Percentiles rank a stretch among this genome's conserved stretches.
These are phyloP conservation scores for Hedychridium roseum DNA, from an alignment of 2,888 invertebrate genomes.

Conservation along the genomic window DNA sequence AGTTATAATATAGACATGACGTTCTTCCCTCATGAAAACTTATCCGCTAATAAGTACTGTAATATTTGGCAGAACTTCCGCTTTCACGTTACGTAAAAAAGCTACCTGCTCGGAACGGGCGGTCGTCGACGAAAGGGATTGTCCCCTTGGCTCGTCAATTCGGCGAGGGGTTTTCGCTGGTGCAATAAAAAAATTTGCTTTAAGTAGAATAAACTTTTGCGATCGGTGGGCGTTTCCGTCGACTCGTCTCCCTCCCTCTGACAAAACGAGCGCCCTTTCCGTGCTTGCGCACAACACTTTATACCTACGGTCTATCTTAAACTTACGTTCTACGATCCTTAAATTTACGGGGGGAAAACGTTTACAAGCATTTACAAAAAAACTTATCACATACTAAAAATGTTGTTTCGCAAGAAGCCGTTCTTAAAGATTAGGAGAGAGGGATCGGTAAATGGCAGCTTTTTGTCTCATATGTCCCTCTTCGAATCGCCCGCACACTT, in stretches of 20 bases:
- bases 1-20: slow-evolving; percentile 42
- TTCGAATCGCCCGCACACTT: no score
- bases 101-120: slow-evolving; percentile 56
- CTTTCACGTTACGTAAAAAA: slow-evolving; percentile 61
- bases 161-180: no score
- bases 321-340: slow-evolving; percentile 44
- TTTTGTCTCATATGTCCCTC: no score
- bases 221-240: no score
- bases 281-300: slow-evolving; percentile 42
- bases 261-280: slow-evolving; percentile 48
- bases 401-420: slow-evolving; percentile 53
- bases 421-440: slow-evolving; percentile 38
- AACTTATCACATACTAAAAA: slow-evolving; percentile 63
- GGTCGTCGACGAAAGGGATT: slow-evolving; percentile 36
- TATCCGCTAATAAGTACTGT: slow-evolving; percentile 60
- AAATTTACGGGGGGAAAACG: slow-evolving; percentile 52
- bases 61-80: slow-evolving; percentile 60
- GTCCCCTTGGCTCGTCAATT: no score
- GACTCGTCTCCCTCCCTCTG: no score
- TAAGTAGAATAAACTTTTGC: slow-evolving; percentile 12
- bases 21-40: no score
- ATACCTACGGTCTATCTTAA: slow-evolving; percentile 43
- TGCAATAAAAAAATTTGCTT: not conserved
- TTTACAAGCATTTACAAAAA: slow-evolving; percentile 64
- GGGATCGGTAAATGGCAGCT: slow-evolving; percentile 38